Evolutionary conservation across 2,797 vertebrate species (phyloP).

Genomic region (Galagoides demidoff): DNA sequence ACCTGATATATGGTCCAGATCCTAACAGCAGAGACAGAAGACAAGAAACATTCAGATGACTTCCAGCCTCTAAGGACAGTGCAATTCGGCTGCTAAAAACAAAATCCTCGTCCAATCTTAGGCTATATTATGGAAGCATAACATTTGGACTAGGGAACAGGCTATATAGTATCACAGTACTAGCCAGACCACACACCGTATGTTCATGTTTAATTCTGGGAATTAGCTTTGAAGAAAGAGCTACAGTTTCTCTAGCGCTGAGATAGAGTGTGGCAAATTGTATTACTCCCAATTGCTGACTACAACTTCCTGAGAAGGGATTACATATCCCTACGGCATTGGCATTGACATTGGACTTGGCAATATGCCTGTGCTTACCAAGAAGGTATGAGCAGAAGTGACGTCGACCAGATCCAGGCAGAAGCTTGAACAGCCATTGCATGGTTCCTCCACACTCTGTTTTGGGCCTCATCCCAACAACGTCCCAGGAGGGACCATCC

Average conservation of each 20-base stretch:
- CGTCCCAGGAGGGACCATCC: not conserved
- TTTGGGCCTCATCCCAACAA: not conserved
- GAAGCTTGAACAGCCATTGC: not conserved
- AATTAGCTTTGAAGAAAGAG: not conserved
- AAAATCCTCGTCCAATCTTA: not conserved
- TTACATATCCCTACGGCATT: not conserved
- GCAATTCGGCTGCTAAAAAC: not conserved
- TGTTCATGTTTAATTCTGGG: not conserved
- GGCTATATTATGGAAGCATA: not conserved
- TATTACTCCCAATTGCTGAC: not conserved
- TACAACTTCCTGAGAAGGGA: not conserved
- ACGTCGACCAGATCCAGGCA: not conserved
- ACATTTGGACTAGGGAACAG: not conserved
- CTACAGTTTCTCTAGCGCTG: not conserved
- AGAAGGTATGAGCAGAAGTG: not conserved
- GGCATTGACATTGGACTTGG: not conserved
- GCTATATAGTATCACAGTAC: not conserved
- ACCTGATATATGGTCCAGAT: not conserved
- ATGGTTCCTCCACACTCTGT: not conserved
- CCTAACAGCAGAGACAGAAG: not conserved
- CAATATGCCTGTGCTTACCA: not conserved
- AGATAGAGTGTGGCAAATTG: not conserved
- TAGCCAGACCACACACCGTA: not conserved
- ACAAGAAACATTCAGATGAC: not conserved
- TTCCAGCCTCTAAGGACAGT: not conserved